phyloP scores from a whole-genome alignment of 2,888 invertebrate genomes.

The Tuberolachnus salignus region DNA sequence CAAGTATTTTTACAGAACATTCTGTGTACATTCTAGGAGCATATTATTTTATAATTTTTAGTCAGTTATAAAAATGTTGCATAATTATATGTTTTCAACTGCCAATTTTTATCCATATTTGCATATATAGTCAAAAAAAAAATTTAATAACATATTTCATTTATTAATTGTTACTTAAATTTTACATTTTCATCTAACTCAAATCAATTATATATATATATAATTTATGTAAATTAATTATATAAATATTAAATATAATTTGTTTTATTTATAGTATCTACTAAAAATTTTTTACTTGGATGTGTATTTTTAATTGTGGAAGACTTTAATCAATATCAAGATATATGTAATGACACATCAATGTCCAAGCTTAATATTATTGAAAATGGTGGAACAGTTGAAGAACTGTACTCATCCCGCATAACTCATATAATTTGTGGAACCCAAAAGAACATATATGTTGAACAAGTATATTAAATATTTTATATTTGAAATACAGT shows the following conservation, averaged over 20 bases:
- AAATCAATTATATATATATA: too few species aligned
- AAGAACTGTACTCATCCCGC: slow-evolving; percentile 78
- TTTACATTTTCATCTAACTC: too few species aligned
- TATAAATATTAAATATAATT: neutral
- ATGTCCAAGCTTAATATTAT: slow-evolving; percentile 75
- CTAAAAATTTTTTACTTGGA: slow-evolving; percentile 86
- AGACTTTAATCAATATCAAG: slow-evolving; percentile 74
- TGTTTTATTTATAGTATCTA: slow-evolving; percentile 68
- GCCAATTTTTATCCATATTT: too few species aligned
- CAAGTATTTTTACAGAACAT: too few species aligned
- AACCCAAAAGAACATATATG: slow-evolving; percentile 87
- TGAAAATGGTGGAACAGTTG: slow-evolving; percentile 86
- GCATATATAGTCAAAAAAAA: too few species aligned
- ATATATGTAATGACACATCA: slow-evolving; percentile 64
- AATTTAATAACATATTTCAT: too few species aligned
- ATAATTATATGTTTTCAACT: too few species aligned
- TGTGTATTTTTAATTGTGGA: slow-evolving; percentile 91
- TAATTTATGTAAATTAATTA: neutral
- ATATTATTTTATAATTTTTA: too few species aligned
- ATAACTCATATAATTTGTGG: slow-evolving; percentile 92
- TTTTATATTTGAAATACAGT: neutral
- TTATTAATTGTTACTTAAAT: too few species aligned
- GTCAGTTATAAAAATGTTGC: too few species aligned
- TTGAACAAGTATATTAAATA: slow-evolving; percentile 74
- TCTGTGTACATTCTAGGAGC: too few species aligned